phyloP scores from a whole-genome alignment of 2,888 invertebrate genomes.

The Meghimatium bilineatum region DNA sequence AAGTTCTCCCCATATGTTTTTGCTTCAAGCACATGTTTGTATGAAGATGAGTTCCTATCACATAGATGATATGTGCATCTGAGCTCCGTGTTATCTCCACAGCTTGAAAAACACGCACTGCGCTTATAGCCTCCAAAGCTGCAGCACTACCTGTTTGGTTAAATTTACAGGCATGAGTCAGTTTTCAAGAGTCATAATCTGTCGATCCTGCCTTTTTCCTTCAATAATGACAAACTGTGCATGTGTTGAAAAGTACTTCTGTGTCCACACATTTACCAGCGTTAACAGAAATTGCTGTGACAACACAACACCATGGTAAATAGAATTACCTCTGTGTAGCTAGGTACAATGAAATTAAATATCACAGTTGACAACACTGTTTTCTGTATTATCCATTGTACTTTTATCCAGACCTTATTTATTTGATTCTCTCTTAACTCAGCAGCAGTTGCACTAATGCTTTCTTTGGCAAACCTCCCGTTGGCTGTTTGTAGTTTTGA shows the following conservation, averaged over 20 bases:
- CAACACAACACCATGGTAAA: background rate
- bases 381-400: background rate
- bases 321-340: background rate
- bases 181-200: background rate
- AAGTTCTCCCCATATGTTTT: background rate
- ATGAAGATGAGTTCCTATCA: background rate
- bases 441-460: background rate
- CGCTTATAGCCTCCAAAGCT: background rate
- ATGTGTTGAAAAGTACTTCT: background rate
- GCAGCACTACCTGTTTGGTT: background rate
- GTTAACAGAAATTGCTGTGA: constrained; percentile 20
- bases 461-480: background rate
- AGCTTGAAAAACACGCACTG: background rate
- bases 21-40: background rate
- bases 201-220: background rate
- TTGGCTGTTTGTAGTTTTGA: background rate
- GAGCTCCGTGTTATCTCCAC: background rate
- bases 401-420: background rate
- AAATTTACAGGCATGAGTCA: background rate
- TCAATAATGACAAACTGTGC: background rate
- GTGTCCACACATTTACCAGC: constrained; percentile 27
- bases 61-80: background rate
- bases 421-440: background rate
- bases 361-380: background rate
- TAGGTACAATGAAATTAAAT: background rate